Conservation (phyloP, 2,797 vertebrate species). For the Rhinophrynus dorsalis region DNA sequence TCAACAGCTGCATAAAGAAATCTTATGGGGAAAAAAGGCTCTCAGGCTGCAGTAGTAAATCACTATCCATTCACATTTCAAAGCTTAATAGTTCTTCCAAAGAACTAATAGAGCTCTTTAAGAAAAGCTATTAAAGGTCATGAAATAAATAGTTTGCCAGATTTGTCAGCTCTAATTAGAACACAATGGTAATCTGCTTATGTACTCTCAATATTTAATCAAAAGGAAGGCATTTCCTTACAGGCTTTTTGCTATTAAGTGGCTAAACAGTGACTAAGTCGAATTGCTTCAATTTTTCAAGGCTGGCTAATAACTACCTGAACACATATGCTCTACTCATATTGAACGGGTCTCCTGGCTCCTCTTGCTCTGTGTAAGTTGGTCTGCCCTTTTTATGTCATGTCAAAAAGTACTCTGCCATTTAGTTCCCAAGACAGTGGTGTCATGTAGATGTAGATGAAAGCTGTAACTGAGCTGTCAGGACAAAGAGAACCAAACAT, state of each 20-base stretch:
- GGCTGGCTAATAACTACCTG: conserved; percentile 9
- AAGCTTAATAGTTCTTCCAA: conserved; percentile 31
- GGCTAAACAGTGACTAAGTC: background rate
- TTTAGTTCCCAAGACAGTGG: conserved; percentile 6
- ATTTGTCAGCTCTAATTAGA: conserved; percentile 37
- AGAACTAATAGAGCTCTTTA: conserved; percentile 40
- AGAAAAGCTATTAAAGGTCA: conserved; percentile 24
- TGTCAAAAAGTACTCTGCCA: conserved; percentile 22
- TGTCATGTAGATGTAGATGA: background rate
- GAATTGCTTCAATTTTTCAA: conserved; percentile 7
- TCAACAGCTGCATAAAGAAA: no score
- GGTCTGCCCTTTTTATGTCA: conserved; percentile 27
- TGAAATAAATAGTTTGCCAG: conserved; percentile 28
- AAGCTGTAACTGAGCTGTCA: conserved; percentile 11
- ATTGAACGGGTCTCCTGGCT: background rate
- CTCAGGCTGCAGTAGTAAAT: background rate
- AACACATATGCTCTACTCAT: conserved; percentile 1
- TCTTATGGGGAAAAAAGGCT: background rate
- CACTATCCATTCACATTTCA: conserved; percentile 24
- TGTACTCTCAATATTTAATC: conserved; percentile 31
- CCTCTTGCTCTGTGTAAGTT: background rate
- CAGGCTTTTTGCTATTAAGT: background rate
- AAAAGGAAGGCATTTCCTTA: conserved; percentile 17
- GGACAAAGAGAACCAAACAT: conserved; percentile 9
- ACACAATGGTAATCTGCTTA: conserved; percentile 31